A percentile compares a stretch with the other conserved stretches of the same genome.
phyloP scores from a whole-genome alignment of 2,888 invertebrate genomes.

The Macrosiphum euphorbiae region DNA sequence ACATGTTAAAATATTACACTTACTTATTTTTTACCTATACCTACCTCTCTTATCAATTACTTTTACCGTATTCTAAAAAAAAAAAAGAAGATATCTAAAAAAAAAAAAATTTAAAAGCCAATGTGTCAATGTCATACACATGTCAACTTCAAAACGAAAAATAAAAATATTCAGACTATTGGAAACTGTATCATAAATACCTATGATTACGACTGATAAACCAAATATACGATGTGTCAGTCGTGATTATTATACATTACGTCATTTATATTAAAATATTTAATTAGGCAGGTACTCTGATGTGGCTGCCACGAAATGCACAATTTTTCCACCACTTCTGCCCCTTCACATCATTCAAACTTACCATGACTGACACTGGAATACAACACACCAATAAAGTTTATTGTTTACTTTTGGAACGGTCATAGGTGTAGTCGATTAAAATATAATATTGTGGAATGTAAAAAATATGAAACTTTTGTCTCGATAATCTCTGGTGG shows the following conservation, averaged over 20 bases:
- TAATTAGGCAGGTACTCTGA: not conserved
- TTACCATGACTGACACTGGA: not conserved
- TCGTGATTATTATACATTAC: too few species aligned
- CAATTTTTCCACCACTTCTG: not conserved
- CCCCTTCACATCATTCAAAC: not conserved
- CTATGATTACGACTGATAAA: not conserved
- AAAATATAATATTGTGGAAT: not conserved
- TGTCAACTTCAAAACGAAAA: not conserved
- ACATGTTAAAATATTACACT: not conserved
- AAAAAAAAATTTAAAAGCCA: not conserved
- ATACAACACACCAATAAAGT: not conserved
- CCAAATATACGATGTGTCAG: not conserved
- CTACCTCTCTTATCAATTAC: not conserved
- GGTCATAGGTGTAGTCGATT: not conserved
- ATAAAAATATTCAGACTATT: not conserved
- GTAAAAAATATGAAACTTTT: not conserved
- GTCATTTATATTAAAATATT: not conserved
- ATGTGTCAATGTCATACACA: slow-evolving; percentile 3
- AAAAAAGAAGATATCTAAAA: not conserved
- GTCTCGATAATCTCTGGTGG: not conserved
- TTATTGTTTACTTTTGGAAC: not conserved
- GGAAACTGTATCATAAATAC: not conserved
- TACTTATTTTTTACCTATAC: not conserved
- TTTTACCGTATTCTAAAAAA: not conserved
- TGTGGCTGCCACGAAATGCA: not conserved